A percentile compares a stretch with the other conserved stretches of the same genome.
phyloP scores from a whole-genome alignment of 2,113 vertebrate species.

The Xiphorhynchus elegans region DNA sequence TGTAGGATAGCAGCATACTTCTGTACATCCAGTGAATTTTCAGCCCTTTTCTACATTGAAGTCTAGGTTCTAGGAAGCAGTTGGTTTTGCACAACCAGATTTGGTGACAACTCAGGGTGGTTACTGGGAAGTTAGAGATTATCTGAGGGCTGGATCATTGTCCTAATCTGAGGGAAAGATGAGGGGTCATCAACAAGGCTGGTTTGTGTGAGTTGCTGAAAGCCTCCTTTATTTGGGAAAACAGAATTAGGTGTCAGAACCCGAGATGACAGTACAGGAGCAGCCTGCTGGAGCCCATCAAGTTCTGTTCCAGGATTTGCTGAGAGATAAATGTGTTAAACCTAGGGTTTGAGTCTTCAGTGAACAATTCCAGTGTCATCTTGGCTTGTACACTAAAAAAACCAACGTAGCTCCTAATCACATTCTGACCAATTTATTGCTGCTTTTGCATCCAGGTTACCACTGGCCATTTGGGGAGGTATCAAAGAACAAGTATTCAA shows the following conservation, averaged over 20 bases:
- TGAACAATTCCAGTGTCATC: background rate
- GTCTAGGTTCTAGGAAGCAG: background rate
- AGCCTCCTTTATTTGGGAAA: background rate
- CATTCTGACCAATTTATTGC: background rate
- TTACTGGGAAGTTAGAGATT: background rate
- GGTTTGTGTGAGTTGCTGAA: constrained; percentile 7
- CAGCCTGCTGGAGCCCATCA: background rate
- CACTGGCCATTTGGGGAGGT: background rate
- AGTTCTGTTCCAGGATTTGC: background rate
- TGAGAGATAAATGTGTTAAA: background rate
- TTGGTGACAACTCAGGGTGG: background rate
- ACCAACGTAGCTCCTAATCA: background rate
- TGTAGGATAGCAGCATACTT: background rate
- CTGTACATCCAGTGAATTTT: background rate
- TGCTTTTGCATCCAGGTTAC: background rate
- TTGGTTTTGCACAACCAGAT: background rate
- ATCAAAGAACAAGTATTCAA: background rate
- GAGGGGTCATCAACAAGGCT: background rate
- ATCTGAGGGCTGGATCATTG: background rate
- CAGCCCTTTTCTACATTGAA: background rate
- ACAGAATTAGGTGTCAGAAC: background rate
- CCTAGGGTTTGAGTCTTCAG: background rate
- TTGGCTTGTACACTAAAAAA: background rate
- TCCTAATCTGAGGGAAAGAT: background rate
- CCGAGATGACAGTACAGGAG: background rate